Conservation (phyloP, 2,113 vertebrate species). For the Petaurus breviceps region DNA sequence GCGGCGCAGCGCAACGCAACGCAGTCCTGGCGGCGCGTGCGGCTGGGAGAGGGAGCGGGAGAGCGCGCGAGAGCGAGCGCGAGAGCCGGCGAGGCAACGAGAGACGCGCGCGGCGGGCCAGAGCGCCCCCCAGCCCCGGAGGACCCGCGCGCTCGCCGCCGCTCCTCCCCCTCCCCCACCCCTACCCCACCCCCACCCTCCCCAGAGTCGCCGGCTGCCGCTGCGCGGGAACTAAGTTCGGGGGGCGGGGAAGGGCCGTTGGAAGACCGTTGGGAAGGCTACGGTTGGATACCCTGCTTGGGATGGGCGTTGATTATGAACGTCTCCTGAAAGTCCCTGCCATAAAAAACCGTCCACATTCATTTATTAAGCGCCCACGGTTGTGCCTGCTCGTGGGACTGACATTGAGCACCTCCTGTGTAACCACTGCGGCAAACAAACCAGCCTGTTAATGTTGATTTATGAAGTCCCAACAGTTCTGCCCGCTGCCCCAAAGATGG, state of each 20-base stretch:
- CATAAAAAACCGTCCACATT: too few relatives aligned
- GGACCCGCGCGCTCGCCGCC: constrained; percentile 53
- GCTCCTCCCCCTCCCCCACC: neutral
- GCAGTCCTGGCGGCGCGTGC: neutral
- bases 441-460: neutral
- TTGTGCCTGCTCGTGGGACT: too few relatives aligned
- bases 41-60: neutral
- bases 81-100: constrained; percentile 51
- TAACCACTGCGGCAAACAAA: too few relatives aligned
- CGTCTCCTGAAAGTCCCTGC: too few relatives aligned
- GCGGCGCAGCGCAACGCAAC: constrained; percentile 21
- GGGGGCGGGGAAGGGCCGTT: neutral
- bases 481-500: too few relatives aligned
- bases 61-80: neutral
- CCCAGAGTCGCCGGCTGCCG: neutral
- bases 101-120: constrained; percentile 17
- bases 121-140: constrained; percentile 72
- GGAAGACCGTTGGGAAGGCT: neutral
- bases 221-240: neutral
- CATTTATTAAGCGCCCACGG: too few relatives aligned
- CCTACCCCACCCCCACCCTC: neutral
- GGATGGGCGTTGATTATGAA: too few relatives aligned
- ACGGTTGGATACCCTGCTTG: neutral
- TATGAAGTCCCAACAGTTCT: neutral
- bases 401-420: neutral